Evolutionary conservation across 2,797 vertebrate species (phyloP).

Genomic region (Brachyrhaphis roseni): DNA sequence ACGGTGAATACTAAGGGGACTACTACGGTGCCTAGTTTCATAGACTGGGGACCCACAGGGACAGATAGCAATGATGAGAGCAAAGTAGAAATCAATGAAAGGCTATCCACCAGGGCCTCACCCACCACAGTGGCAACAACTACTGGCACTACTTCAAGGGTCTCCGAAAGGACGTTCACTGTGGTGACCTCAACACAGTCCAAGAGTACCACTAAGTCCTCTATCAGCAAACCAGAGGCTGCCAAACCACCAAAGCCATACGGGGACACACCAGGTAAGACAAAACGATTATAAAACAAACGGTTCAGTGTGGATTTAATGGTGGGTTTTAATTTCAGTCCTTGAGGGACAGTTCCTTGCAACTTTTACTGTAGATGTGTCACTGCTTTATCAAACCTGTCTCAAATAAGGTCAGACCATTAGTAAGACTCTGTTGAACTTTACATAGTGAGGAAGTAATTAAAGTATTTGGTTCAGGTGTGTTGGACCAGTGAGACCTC

Average conservation of each 20-base stretch:
- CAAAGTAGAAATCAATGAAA: conserved; percentile 70
- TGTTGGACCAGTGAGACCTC: not conserved
- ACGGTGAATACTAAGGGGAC: conserved; percentile 74
- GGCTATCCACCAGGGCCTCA: conserved; percentile 73
- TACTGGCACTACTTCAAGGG: conserved; percentile 77
- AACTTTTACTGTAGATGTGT: not conserved
- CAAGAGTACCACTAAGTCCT: conserved; percentile 81
- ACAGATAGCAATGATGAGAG: conserved; percentile 75
- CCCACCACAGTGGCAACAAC: conserved; percentile 73
- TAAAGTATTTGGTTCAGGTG: not conserved
- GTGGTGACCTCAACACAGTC: conserved; percentile 79
- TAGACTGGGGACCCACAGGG: conserved; percentile 86
- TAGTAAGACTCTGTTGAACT: not conserved
- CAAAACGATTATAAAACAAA: not conserved
- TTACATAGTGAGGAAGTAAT: not conserved
- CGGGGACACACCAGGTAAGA: conserved; percentile 82
- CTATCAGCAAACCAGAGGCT: conserved; percentile 71
- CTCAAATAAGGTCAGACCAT: not conserved
- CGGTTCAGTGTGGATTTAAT: not conserved
- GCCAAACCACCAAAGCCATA: conserved; percentile 83
- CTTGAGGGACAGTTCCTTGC: not conserved
- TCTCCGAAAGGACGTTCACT: conserved; percentile 78
- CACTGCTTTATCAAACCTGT: not conserved
- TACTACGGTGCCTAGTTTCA: conserved; percentile 85
- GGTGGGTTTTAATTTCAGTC: not conserved